Base-by-base conservation (phyloP, 2,113 vertebrate genomes). In the Martes martes region DNA sequence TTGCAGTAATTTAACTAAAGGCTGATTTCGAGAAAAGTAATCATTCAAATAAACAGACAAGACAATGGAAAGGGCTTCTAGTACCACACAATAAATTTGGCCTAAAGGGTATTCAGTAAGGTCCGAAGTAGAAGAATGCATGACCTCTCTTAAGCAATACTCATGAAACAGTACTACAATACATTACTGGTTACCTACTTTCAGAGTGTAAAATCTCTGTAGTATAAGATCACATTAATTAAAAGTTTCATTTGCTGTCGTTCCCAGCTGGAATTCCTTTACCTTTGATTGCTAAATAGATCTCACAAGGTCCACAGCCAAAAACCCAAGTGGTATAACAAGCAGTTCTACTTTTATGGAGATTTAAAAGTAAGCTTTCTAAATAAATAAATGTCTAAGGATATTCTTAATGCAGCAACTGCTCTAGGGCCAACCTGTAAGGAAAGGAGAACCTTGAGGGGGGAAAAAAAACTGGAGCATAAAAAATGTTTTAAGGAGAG, bases 171-270 rank as follows among this genome's bases (percentile, higher is more conserved):
- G 83, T n/a, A 63, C 36, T 92, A 61, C 7, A 83, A 76, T 84
- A 61, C 11, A 83, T 78, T 87, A 96, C 57, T 63, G 80, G 92
- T 95, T 88, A 93, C 96, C 97, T 96, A 97, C 80, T 98, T 98
- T 95, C 59, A 86, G 74, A 93, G 94, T 71, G 78, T 52, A 78
- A 96, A 96, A 73, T 95, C 97, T 97, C 97, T 96, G 42, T 31
- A 93, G 97, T 59, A 91, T 95, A 96, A 31, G 50, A 95, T 39
- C 31, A 96, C n/a, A 96, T 96, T 98, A 98, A 98, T 98, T 97
- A 98, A 97, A 98, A 97, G 65, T 97, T 97, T 91, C 92, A 98
- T 98, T 94, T 97, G 94, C 47, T 61, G 28, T 95, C 86, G 92
- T 93, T 96, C 69, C 98, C 97, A 96, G 91, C 26, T 96, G 97